phyloP scores from a whole-genome alignment of 2,113 vertebrate species.

The Entelurus aequoreus region DNA sequence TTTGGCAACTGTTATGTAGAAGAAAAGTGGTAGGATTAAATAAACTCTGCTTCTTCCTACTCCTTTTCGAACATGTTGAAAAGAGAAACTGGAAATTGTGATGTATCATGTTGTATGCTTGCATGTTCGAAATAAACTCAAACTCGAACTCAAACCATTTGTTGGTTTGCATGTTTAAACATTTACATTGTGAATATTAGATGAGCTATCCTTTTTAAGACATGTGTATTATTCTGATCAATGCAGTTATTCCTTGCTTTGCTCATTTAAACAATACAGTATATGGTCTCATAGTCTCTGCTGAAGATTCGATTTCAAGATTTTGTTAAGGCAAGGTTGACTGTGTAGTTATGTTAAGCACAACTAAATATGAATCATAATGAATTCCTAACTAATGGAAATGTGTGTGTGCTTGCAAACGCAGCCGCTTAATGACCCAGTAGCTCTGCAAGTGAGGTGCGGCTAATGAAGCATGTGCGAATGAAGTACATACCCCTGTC shows the following conservation, averaged over 20 bases:
- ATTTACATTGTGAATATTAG: too few species aligned
- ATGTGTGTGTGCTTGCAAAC: conserved; percentile 22
- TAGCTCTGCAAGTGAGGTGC: conserved; percentile 66
- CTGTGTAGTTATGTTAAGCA: background rate
- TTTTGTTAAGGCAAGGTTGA: background rate
- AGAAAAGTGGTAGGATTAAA: too few species aligned
- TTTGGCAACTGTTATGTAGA: too few species aligned
- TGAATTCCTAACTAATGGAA: conserved; percentile 5
- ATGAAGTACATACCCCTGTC: conserved; percentile 63
- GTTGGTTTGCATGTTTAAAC: too few species aligned
- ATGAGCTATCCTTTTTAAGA: too few species aligned
- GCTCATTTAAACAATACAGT: conserved; percentile 2
- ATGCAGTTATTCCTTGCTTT: background rate
- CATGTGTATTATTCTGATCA: too few species aligned
- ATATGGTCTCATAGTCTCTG: background rate
- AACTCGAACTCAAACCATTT: too few species aligned
- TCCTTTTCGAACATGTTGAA: too few species aligned
- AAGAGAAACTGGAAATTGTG: too few species aligned
- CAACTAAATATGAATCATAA: background rate
- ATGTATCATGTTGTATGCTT: too few species aligned
- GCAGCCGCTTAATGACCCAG: conserved; percentile 71
- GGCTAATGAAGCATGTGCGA: conserved; percentile 74
- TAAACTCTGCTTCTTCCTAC: too few species aligned
- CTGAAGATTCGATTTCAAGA: background rate
- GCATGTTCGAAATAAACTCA: too few species aligned